A percentile compares a stretch with the other conserved stretches of the same genome.
phyloP scores from a whole-genome alignment of 2,888 invertebrate genomes.

The Eupithecia subumbrata region DNA sequence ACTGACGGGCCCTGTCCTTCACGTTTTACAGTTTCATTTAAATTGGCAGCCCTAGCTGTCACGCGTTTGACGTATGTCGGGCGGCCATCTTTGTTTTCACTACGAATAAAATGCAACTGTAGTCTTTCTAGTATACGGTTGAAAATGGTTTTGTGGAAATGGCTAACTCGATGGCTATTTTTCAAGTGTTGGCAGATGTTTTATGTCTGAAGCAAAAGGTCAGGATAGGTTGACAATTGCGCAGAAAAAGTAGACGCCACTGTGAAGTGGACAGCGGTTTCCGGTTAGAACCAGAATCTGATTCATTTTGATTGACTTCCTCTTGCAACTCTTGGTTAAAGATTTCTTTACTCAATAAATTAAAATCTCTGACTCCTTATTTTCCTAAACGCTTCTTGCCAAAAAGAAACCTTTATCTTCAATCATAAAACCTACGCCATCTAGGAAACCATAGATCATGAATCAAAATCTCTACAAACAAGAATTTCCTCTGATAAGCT shows the following conservation, averaged over 20 bases:
- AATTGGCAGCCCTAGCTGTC: conserved; percentile 66
- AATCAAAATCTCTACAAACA: neutral
- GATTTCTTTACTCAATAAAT: neutral
- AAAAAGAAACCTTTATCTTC: neutral
- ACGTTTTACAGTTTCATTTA: conserved; percentile 68
- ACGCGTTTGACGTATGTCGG: conserved; percentile 46
- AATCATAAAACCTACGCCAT: neutral
- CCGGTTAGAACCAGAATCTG: conserved; percentile 33
- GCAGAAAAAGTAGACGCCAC: conserved; percentile 42
- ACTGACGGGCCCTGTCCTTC: conserved; percentile 62
- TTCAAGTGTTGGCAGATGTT: conserved; percentile 53
- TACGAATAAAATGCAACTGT: conserved; percentile 27
- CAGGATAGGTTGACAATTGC: conserved; percentile 40
- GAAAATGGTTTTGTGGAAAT: conserved; percentile 14
- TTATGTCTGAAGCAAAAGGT: conserved; percentile 48
- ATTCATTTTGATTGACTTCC: conserved; percentile 11
- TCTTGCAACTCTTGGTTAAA: neutral
- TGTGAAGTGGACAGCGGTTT: conserved; percentile 25
- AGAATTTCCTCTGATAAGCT: neutral
- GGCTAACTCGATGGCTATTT: conserved; percentile 45
- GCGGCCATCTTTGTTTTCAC: conserved; percentile 45
- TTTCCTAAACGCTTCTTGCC: neutral
- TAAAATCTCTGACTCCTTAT: neutral
- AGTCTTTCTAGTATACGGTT: conserved; percentile 10
- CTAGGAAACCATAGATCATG: neutral